Conservation (phyloP, 2,797 vertebrate genomes). For the Sphenodon punctatus region DNA sequence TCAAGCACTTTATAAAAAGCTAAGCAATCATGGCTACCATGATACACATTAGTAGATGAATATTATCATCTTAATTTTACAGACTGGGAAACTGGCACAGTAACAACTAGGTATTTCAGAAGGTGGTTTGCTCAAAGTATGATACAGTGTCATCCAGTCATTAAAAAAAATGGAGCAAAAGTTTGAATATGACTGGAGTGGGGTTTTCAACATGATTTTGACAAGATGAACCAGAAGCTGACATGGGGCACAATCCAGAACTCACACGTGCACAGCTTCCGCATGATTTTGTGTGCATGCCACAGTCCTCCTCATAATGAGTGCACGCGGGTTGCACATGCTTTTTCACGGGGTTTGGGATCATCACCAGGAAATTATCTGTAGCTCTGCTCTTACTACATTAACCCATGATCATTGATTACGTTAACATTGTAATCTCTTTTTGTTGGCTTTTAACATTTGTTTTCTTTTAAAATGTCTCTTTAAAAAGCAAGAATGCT, state of each 20-base stretch:
- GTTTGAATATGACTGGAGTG: too few species aligned
- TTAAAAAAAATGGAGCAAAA: neutral
- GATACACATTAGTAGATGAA: neutral
- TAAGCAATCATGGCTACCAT: neutral
- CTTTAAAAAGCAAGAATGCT: neutral
- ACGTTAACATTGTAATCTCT: neutral
- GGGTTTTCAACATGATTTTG: too few species aligned
- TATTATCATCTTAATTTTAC: too few species aligned
- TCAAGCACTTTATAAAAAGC: neutral
- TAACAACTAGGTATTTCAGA: neutral
- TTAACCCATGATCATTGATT: slow-evolving; percentile 4
- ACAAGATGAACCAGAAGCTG: too few species aligned
- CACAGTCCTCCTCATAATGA: too few species aligned
- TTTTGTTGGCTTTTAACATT: neutral
- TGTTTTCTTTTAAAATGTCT: neutral
- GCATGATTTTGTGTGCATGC: too few species aligned
- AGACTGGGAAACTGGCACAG: neutral
- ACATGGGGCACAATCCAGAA: too few species aligned
- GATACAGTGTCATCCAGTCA: neutral
- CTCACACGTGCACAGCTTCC: too few species aligned
- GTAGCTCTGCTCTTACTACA: slow-evolving; percentile 16
- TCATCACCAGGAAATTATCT: neutral
- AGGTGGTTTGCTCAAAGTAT: neutral
- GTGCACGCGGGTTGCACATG: too few species aligned
- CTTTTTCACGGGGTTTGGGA: neutral